phyloP scores from a whole-genome alignment of 2,888 invertebrate genomes.

The Cheilosia impressa region DNA sequence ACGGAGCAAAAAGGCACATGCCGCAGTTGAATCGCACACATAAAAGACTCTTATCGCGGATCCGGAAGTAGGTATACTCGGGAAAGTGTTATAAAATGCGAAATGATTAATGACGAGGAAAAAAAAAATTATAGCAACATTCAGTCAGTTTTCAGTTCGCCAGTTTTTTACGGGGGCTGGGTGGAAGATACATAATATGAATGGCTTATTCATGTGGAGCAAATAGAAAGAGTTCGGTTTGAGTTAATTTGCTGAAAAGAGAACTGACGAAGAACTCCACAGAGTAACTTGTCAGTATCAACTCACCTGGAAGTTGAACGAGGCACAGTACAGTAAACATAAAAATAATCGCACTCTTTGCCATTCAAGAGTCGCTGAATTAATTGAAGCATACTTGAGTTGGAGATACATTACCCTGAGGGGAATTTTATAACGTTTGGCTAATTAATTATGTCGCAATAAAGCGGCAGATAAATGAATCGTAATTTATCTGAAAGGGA shows the following conservation, averaged over 20 bases:
- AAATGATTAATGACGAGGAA: constrained; percentile 66
- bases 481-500: constrained; percentile 46
- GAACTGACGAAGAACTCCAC: background rate
- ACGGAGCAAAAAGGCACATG: constrained; percentile 2
- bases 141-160: constrained; percentile 62
- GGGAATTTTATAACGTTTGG: constrained; percentile 42
- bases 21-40: constrained; percentile 38
- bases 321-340: constrained; percentile 24
- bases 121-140: constrained; percentile 54
- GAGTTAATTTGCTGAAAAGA: constrained; percentile 17
- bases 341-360: constrained; percentile 33
- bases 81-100: constrained; percentile 62
- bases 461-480: constrained; percentile 64
- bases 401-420: constrained; percentile 11
- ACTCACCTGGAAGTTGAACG: constrained; percentile 40
- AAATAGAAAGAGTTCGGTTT: constrained; percentile 13
- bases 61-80: constrained; percentile 25
- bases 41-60: constrained; percentile 42
- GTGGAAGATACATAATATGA: constrained; percentile 6
- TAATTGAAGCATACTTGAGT: constrained; percentile 66
- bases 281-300: constrained; percentile 35
- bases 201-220: constrained; percentile 34
- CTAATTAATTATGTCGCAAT: constrained; percentile 64
- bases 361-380: constrained; percentile 58
- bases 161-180: background rate